Evolutionary conservation across 2,888 invertebrate genomes (phyloP), one percentile per base, ranked within the genome.

Genomic region (Microctonus hyperodae): DNA sequence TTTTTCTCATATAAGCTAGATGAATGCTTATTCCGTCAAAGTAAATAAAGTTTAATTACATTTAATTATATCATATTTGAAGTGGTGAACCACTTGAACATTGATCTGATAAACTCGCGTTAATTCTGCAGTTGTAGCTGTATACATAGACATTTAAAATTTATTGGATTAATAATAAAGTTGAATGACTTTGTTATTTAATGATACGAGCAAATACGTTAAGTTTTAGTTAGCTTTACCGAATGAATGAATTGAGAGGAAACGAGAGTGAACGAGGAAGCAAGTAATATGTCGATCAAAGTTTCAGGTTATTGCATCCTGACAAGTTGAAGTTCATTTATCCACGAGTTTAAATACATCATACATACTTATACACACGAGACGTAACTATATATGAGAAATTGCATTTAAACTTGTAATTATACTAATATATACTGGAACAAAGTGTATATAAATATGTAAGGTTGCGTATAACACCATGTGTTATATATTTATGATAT

Each of bases 281-380:
- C 33, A 44, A 55, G 16, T 28, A 50, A 53, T 59, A 61, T 64
- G 65, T 59, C 65, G 40, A 69, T 72, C 67, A 65, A 67, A 65
- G 61, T 59, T 64, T 67, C 7, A 6, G 37, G 40, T 23, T 55
- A 63, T 56, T 64, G 56, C 48, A 40, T 23, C 68, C 44, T 44
- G 64, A 68, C 68, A 48, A 64, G 60, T 35, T 31, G 11, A 6
- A 44, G 44, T 44, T 44, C 16, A 44, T 44, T 20, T 20, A 44
- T 44, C 16, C 44, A n/a, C 44, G 7, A 44, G 44, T 16, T 44
- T 44, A 1, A 16, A 44, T 44, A 16, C 1, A 44, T 44, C 16
- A n/a, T 20, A 7, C 20, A 6, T n/a, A 48, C 16, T 9, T 16
- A 61, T 20, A 55, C 16, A 13, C 22, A 40, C 28, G 7, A 37